Evolutionary conservation across 1,140 invertebrate species (phyloP).

Genomic region (Sitophilus oryzae): DNA sequence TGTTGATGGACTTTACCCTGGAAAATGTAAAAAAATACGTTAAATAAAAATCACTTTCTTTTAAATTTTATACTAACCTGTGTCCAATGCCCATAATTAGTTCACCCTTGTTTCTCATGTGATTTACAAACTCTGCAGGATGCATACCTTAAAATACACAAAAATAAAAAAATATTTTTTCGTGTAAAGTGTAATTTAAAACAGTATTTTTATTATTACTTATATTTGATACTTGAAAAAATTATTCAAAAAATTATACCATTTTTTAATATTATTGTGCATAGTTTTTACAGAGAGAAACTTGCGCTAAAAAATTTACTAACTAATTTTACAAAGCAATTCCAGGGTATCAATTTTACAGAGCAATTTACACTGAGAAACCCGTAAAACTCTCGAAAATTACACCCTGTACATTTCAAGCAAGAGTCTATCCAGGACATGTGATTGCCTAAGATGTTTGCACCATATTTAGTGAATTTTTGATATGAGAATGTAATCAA

Average conservation of each 20-base stretch:
- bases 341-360: too few relatives aligned
- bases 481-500: too few relatives aligned
- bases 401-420: too few relatives aligned
- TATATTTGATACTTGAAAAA: neutral
- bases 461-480: too few relatives aligned
- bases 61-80: conserved; percentile 31
- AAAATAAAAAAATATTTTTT: neutral
- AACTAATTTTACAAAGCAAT: too few relatives aligned
- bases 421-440: too few relatives aligned
- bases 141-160: conserved; percentile 56
- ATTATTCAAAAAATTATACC: neutral
- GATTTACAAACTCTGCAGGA: conserved; percentile 98
- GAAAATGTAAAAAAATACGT: neutral
- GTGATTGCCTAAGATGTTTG: too few relatives aligned
- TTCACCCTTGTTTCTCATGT: conserved; percentile 93
- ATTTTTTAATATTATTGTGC: too few relatives aligned
- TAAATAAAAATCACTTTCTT: conserved; percentile 2
- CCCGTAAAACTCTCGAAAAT: too few relatives aligned
- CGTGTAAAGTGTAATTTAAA: neutral
- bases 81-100: conserved; percentile 99
- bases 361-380: too few relatives aligned
- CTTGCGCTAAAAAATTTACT: too few relatives aligned
- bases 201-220: neutral
- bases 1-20: conserved; percentile 96
- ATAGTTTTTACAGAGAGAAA: too few relatives aligned